Conservation (phyloP, 92 coral and sea anemone genomes). For the Anthopleura xanthogrammica region DNA sequence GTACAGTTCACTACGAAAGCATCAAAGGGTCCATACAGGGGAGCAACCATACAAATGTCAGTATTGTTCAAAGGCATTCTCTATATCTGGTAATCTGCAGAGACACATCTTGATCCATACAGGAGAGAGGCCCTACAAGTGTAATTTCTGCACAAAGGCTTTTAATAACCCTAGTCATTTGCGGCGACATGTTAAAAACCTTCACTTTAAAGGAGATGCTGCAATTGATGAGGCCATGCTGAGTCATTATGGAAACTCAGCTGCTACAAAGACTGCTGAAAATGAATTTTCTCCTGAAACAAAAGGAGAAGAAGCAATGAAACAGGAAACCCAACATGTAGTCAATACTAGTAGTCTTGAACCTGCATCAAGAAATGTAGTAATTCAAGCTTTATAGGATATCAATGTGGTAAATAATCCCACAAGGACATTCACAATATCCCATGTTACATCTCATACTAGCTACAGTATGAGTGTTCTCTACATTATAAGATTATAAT, state of each 20-base stretch:
- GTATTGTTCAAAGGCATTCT: slow-evolving; percentile 86
- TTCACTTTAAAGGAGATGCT: slow-evolving; percentile 76
- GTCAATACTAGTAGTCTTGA: not conserved
- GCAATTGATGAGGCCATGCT: slow-evolving; percentile 39
- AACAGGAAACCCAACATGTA: not conserved
- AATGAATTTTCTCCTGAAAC: not conserved
- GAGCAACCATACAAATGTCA: slow-evolving; percentile 95
- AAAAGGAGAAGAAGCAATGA: slow-evolving; percentile 3
- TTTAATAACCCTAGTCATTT: slow-evolving; percentile 96
- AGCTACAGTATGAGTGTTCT: too few relatives aligned
- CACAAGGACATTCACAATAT: too few relatives aligned
- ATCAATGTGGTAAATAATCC: too few relatives aligned
- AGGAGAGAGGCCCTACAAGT: slow-evolving; percentile 94
- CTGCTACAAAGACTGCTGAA: slow-evolving; percentile 9
- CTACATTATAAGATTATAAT: too few relatives aligned
- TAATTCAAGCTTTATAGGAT: slow-evolving; percentile 1
- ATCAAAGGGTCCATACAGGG: slow-evolving; percentile 93
- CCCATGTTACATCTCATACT: too few relatives aligned
- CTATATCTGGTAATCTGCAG: slow-evolving; percentile 97
- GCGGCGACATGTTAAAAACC: slow-evolving; percentile 89
- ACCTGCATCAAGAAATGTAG: not conserved
- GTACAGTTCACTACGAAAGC: slow-evolving; percentile 95
- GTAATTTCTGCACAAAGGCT: slow-evolving; percentile 91
- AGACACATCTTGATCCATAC: slow-evolving; percentile 95
- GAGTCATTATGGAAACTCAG: slow-evolving; percentile 37